phyloP scores from a whole-genome alignment of 2,888 invertebrate genomes.

The Carpatolechia fugitivella region DNA sequence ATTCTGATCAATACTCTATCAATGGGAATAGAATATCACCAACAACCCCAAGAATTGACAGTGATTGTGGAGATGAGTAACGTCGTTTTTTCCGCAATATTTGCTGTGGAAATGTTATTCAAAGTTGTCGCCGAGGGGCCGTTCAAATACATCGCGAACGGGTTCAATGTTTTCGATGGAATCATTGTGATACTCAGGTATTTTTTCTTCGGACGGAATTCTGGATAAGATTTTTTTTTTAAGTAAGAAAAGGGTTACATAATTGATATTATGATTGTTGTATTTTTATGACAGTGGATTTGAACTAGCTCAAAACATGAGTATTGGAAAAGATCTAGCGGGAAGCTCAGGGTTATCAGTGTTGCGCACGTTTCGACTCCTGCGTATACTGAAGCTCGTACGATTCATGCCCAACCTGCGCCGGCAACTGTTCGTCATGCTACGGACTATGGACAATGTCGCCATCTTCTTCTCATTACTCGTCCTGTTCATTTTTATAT shows the following conservation, averaged over 20 bases:
- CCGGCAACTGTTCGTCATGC: conserved; percentile 98
- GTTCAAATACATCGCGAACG: conserved; percentile 97
- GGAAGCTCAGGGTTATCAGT: conserved; percentile 98
- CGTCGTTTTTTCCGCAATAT: conserved; percentile 96
- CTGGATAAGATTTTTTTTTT: too few species aligned
- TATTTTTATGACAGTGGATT: conserved; percentile 81
- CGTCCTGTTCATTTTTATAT: conserved; percentile 99
- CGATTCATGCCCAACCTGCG: conserved; percentile 99
- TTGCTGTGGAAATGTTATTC: conserved; percentile 98
- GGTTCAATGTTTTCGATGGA: conserved; percentile 99
- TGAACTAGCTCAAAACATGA: conserved; percentile 88
- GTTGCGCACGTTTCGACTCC: conserved; percentile 96
- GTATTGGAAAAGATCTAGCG: conserved; percentile 83
- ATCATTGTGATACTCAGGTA: conserved; percentile 98
- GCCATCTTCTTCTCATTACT: conserved; percentile 99
- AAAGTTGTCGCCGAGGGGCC: conserved; percentile 97
- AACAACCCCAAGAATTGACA: conserved; percentile 97
- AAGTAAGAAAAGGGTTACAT: too few species aligned
- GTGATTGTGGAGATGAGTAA: conserved; percentile 98
- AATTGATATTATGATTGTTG: too few species aligned
- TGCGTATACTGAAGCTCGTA: conserved; percentile 97
- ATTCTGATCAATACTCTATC: conserved; percentile 99
- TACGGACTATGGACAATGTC: conserved; percentile 99
- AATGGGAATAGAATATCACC: conserved; percentile 99
- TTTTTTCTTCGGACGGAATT: not conserved